phyloP scores from a whole-genome alignment of 2,888 invertebrate genomes.

The Epinotia bilunana region DNA sequence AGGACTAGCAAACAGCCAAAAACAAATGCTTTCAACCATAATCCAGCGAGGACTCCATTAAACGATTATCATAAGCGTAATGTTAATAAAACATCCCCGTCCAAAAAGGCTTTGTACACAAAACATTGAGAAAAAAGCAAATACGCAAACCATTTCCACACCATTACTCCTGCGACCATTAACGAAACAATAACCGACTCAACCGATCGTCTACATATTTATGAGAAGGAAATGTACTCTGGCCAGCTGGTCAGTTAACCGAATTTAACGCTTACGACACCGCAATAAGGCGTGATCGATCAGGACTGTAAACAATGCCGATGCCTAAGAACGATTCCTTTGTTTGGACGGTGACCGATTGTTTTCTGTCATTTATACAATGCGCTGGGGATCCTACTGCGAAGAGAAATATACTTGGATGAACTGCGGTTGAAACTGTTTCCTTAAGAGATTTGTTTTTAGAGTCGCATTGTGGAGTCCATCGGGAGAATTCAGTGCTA shows the following conservation, averaged over 20 bases:
- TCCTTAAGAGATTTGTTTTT: constrained; percentile 54
- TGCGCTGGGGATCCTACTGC: constrained; percentile 42
- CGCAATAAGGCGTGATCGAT: constrained; percentile 32
- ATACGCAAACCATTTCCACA: constrained; percentile 55
- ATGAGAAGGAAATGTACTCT: constrained; percentile 51
- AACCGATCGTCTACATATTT: constrained; percentile 60
- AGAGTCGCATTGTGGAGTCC: constrained; percentile 34
- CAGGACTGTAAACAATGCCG: constrained; percentile 30
- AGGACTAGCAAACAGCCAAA: constrained; percentile 7
- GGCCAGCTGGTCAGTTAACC: constrained; percentile 34
- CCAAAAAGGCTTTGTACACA: constrained; percentile 39
- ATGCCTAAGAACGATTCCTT: constrained; percentile 52
- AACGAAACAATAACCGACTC: constrained; percentile 61
- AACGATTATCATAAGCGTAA: constrained; percentile 44
- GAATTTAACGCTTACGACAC: constrained; percentile 32
- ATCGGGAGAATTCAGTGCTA: constrained; percentile 34
- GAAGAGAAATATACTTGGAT: constrained; percentile 53
- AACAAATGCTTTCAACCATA: constrained; percentile 38
- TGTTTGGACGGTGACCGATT: constrained; percentile 54
- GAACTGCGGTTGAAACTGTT: constrained; percentile 51
- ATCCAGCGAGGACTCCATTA: constrained; percentile 41
- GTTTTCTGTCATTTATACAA: constrained; percentile 51
- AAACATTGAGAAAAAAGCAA: constrained; percentile 46
- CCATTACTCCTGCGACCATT: constrained; percentile 65
- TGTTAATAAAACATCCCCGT: constrained; percentile 31